A percentile compares a stretch with the other conserved stretches of the same genome.
These are phyloP conservation scores for Corydoras maculifer DNA, from an alignment of 2,113 vertebrate species.

Conservation along the genomic window DNA sequence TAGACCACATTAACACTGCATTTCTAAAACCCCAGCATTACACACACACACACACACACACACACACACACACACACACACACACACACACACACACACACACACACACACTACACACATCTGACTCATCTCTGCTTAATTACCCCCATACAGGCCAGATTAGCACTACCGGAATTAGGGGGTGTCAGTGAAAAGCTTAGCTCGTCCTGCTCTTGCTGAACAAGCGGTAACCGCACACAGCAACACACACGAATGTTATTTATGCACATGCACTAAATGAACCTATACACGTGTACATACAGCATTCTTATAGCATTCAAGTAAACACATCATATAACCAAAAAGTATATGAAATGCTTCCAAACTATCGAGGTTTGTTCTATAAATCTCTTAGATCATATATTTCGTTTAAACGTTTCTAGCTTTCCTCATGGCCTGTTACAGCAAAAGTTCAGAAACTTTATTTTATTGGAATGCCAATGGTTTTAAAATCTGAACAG, in stretches of 20 bases:
- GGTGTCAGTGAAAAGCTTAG: neutral
- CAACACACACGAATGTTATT: neutral
- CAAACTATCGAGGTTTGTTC: too few relatives aligned
- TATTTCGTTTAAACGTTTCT: too few relatives aligned
- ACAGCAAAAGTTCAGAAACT: too few relatives aligned
- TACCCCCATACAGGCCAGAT: constrained; percentile 20
- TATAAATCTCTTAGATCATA: too few relatives aligned
- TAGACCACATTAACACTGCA: constrained; percentile 14
- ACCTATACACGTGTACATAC: neutral
- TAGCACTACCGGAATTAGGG: constrained; percentile 20
- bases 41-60: neutral
- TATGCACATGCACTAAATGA: neutral
- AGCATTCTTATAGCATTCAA: too few relatives aligned
- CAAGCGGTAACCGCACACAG: neutral
- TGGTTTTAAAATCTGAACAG: too few relatives aligned
- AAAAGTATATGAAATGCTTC: too few relatives aligned
- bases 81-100: constrained; percentile 4
- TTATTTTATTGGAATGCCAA: too few relatives aligned
- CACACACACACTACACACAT: neutral
- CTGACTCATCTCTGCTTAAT: constrained; percentile 21
- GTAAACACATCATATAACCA: too few relatives aligned
- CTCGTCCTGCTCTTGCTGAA: neutral
- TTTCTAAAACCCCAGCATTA: constrained; percentile 29
- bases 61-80: neutral
- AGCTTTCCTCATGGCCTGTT: too few relatives aligned